These are phyloP conservation scores for Sebastes oblongus DNA, from an alignment of 2,797 vertebrate genomes.

Conservation along the genomic window DNA sequence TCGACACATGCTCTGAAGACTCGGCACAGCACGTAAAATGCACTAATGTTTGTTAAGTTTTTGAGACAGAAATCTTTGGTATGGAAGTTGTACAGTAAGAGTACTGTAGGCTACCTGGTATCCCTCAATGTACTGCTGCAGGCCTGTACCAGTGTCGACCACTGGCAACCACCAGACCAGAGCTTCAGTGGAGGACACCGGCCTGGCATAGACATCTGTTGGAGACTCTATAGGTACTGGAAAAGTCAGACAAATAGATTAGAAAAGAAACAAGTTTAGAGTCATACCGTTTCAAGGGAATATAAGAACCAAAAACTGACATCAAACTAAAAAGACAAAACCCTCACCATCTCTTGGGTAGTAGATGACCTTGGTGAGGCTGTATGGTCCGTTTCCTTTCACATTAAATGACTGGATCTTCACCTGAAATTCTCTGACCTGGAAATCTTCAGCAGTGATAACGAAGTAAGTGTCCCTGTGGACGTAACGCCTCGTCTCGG, in stretches of 20 bases:
- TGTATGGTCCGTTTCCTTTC: constrained; percentile 94
- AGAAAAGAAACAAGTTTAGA: neutral
- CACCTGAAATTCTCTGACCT: constrained; percentile 92
- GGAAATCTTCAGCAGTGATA: constrained; percentile 77
- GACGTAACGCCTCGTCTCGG: constrained; percentile 90
- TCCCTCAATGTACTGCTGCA: constrained; percentile 88
- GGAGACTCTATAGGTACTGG: constrained; percentile 92
- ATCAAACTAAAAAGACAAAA: neutral
- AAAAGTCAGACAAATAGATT: neutral
- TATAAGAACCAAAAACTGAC: neutral
- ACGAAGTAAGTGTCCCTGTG: constrained; percentile 86
- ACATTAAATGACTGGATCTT: constrained; percentile 95
- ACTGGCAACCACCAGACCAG: constrained; percentile 94
- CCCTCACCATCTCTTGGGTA: constrained; percentile 89
- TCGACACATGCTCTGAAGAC: too few relatives aligned
- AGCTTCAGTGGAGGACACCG: constrained; percentile 92
- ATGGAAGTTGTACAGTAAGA: neutral
- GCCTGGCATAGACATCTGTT: constrained; percentile 87
- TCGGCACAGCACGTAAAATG: too few relatives aligned
- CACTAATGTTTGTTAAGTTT: neutral
- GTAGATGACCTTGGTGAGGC: constrained; percentile 89
- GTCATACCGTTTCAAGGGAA: neutral
- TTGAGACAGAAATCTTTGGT: neutral
- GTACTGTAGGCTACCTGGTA: constrained; percentile 86
- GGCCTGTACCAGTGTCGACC: constrained; percentile 82